Conservation (phyloP, 2,888 invertebrate genomes). For the Chrysina gloriosa region DNA sequence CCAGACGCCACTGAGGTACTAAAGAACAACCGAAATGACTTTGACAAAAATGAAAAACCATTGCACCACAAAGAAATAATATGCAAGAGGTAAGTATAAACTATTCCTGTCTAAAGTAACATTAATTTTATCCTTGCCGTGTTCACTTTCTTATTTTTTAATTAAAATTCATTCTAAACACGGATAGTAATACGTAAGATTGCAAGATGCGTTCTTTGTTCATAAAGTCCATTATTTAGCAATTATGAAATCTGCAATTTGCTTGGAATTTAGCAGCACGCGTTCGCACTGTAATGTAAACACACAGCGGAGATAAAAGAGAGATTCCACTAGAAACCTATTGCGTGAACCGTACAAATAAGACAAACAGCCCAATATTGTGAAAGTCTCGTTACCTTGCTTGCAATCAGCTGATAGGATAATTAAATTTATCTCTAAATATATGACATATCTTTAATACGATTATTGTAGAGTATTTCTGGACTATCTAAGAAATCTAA, state of each 20-base stretch:
- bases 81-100: not conserved
- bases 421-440: not conserved
- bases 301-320: not conserved
- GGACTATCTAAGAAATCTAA: no score
- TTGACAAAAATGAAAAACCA: not conserved
- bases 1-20: not conserved
- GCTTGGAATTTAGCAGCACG: not conserved
- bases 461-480: no score
- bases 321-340: conserved; percentile 10
- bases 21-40: not conserved
- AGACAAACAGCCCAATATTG: conserved; percentile 9
- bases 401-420: not conserved
- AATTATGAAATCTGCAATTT: not conserved
- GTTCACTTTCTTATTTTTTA: not conserved
- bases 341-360: conserved; percentile 16
- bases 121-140: not conserved
- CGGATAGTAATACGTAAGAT: no score
- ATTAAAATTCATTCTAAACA: not conserved
- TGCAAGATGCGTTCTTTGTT: no score
- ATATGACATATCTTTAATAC: not conserved
- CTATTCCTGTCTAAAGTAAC: no score
- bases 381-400: conserved; percentile 14
- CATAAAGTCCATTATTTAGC: not conserved
- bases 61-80: not conserved
- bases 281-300: not conserved